Evolutionary conservation across 2,113 vertebrate species (phyloP).

Genomic region (Nansenia antarctica): DNA sequence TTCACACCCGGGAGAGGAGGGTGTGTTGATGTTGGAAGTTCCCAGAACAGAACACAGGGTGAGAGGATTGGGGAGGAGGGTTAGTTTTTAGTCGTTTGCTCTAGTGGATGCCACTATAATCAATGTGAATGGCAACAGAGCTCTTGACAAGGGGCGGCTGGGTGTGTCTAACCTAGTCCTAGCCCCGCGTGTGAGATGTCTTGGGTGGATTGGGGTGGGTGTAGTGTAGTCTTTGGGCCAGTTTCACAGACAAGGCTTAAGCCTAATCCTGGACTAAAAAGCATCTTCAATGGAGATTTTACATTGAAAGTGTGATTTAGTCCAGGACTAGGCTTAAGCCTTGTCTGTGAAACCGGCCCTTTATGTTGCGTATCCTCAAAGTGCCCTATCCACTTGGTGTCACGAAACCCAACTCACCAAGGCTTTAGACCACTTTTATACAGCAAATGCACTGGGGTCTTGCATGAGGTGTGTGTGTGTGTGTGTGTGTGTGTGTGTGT

Average conservation of each 20-base stretch:
- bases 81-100: conserved; percentile 3
- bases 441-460: conserved; percentile 47
- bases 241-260: no score
- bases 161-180: no score
- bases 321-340: no score
- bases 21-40: neutral
- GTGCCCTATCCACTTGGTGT: conserved; percentile 36
- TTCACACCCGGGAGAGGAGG: neutral
- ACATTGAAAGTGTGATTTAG: no score
- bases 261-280: no score
- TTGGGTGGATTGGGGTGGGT: conserved; percentile 11
- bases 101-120: conserved; percentile 41
- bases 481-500: neutral
- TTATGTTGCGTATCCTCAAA: conserved; percentile 18
- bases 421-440: conserved; percentile 15
- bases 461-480: conserved; percentile 43
- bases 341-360: no score
- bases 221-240: conserved; percentile 10
- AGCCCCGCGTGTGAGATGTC: conserved; percentile 21
- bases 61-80: no score
- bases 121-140: conserved; percentile 30
- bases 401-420: conserved; percentile 8
- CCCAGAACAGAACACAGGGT: no score
- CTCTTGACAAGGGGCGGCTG: conserved; percentile 24
- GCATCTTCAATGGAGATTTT: no score